Evolutionary conservation across 2,888 invertebrate genomes (phyloP), one percentile per base, ranked within the genome.

Genomic region (Isotomurus palustris): DNA sequence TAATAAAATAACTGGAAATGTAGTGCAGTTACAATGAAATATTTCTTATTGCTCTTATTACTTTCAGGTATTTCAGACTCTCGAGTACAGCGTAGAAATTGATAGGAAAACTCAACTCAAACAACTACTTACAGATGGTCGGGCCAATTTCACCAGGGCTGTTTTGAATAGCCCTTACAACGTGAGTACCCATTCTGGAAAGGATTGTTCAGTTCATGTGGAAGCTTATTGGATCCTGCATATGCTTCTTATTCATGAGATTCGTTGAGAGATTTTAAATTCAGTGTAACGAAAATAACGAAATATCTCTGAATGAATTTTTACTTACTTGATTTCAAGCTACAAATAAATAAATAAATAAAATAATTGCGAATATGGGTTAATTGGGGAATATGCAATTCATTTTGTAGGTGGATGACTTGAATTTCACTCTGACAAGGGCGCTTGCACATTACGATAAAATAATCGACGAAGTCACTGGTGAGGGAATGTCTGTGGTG

Each of bases 61-160:
- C 24, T 61, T 66, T 24, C 59, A 73, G 90, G 83, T 90, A 56
- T 90, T 90, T 73, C 82, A 85, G 41, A 82, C 84, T 47, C 78
- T 90, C 60, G 90, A 90, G 75, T 82, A 85, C 71, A 88, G 88
- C 2, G 85, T 85, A 0, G 89, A 89, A 77, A 75, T 85, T 71
- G 80, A 81, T 10, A 83, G 85, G 67, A 79, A 87, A 67, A 73
- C 73, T 22, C 67, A 73, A 28, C 75, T 80, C 49, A 77, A 78
- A 53, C 66, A 65, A 4, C 73, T 72, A 0, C 72, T 79, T 24
- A 64, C 71, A 44, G 78, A 79, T 60, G 81, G 79, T 70, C 79
- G 86, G 54, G 78, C 81, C 71, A 78, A 80, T 53, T 79, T 83
- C 61, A 78, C 88, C 2, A 76, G 77, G 47, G 77, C 80, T 54